These are phyloP conservation scores for Trilocha varians DNA, from an alignment of 2,888 invertebrate species.

Conservation along the genomic window DNA sequence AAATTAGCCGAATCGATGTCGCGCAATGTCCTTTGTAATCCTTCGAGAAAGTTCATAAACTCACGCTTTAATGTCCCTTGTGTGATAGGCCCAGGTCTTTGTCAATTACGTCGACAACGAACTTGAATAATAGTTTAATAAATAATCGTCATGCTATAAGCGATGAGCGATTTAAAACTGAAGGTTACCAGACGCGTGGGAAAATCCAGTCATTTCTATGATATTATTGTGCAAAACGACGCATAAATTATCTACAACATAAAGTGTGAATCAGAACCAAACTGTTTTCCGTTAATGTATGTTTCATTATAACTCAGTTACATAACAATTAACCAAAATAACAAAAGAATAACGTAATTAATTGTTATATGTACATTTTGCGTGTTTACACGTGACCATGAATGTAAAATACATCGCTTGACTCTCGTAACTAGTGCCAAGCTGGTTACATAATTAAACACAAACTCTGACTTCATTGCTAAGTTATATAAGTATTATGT, in stretches of 20 bases:
- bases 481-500: conserved; percentile 49
- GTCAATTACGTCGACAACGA: conserved; percentile 25
- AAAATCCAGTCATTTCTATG: no score
- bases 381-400: neutral
- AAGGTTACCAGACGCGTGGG: neutral
- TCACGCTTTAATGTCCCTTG: neutral
- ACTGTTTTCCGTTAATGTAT: neutral
- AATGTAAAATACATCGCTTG: conserved; percentile 8
- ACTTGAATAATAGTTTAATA: conserved; percentile 33
- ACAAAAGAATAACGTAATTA: neutral
- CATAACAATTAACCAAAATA: neutral
- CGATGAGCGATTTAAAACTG: conserved; percentile 1
- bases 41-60: neutral
- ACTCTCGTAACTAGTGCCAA: conserved; percentile 33
- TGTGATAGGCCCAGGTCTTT: conserved; percentile 25
- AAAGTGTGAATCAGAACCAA: neutral
- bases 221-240: no score
- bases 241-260: neutral
- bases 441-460: conserved; percentile 38
- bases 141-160: neutral
- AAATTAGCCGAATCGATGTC: neutral
- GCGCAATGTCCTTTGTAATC: neutral
- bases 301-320: neutral
- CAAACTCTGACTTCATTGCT: conserved; percentile 44
- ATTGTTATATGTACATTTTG: conserved; percentile 15